phyloP scores from a whole-genome alignment of 2,113 vertebrate genomes.

The Labeo catla region DNA sequence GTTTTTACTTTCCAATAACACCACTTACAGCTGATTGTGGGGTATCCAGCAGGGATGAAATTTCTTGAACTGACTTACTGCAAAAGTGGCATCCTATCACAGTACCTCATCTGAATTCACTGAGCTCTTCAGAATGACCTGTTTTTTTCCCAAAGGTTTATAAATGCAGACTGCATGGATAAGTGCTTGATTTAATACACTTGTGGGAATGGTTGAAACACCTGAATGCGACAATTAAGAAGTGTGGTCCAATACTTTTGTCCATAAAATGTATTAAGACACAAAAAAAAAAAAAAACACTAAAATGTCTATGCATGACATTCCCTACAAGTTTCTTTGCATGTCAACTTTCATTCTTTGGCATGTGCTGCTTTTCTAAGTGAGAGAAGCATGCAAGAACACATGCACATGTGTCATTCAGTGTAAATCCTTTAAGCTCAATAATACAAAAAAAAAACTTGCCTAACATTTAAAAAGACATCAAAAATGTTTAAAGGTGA shows the following conservation, averaged over 20 bases:
- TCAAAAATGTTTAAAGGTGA: slow-evolving; percentile 62
- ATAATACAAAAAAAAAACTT: slow-evolving; percentile 40
- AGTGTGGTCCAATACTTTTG: neutral
- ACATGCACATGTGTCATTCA: slow-evolving; percentile 37
- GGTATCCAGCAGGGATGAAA: neutral
- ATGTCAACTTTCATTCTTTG: slow-evolving; percentile 24
- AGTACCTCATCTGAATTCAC: too few relatives aligned
- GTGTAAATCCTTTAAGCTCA: slow-evolving; percentile 16
- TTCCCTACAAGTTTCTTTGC: neutral
- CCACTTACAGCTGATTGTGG: neutral
- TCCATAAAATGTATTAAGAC: neutral
- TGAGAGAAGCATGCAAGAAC: slow-evolving; percentile 46
- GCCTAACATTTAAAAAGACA: slow-evolving; percentile 69
- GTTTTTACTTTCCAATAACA: neutral
- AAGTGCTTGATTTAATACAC: too few relatives aligned
- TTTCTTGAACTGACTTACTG: neutral
- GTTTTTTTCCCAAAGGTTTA: too few relatives aligned
- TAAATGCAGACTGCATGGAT: too few relatives aligned
- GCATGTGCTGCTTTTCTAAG: slow-evolving; percentile 23
- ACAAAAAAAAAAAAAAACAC: neutral
- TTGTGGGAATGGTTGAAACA: neutral
- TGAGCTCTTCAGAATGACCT: too few relatives aligned
- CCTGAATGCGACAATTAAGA: neutral
- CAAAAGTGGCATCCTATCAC: too few relatives aligned
- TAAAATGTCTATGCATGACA: neutral